Evolutionary conservation across 2,888 invertebrate genomes (phyloP), one percentile per base, ranked within the genome.

Genomic region (Molanna angustata): DNA sequence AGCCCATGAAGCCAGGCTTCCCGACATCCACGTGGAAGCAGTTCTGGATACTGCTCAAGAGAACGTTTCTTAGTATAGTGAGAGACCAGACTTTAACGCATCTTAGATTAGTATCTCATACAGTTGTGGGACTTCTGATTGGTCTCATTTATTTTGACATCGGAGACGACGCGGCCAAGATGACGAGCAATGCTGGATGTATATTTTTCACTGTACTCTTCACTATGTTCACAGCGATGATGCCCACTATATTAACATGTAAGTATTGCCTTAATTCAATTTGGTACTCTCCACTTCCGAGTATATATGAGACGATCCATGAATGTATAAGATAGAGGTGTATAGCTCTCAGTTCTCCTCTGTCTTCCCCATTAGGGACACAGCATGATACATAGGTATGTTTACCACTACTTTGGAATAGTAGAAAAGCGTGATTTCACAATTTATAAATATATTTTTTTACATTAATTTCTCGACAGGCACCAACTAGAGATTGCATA

Each of bases 201-300:
- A 84, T 97, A 62, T 97, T 97, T 78, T 96, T 97, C 74, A 94
- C 93, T 61, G 88, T 94, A 62, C 85, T 97, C 74, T 97, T 97
- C 72, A 88, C 95, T 61, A 95, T 95, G 88, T 97, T 96, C 70
- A 94, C 95, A 47, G 94, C 96, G 44, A 92, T 97, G 88, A 97
- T 97, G 96, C 95, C 96, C 60, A 97, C 96, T 44, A 94, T 97
- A 66, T 82, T 96, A 64, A 96, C 97, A 67, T 97, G 96, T 96
- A 76, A 90, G 92, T 84, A 59, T 44, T 54, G 3, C 4, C 4
- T 18, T 3, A 40, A 18, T 19, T 27, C 11, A 27, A 27, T 7
- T 7, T 27, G 11, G 11, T 27, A 27, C 11, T 27, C 27, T 11
- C 27, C 6, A 11, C 27, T 6, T 11, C 27, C 21, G n/a, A n/a